Evolutionary conservation across 2,888 invertebrate genomes (phyloP).

Genomic region (Epistrophella euchroma): DNA sequence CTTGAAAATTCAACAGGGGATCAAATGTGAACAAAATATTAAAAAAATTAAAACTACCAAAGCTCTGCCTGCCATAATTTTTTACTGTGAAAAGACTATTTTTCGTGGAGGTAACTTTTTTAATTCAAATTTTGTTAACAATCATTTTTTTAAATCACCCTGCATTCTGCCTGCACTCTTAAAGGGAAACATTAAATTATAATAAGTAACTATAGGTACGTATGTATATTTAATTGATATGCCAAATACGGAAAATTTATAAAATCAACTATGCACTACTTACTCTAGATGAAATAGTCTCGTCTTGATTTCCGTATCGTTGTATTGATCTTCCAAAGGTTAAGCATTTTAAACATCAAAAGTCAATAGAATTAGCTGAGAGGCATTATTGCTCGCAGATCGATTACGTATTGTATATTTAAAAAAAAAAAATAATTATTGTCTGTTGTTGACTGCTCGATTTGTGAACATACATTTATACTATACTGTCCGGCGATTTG

Average conservation of each 20-base stretch:
- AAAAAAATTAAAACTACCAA: too few species aligned
- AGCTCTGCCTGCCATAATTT: too few species aligned
- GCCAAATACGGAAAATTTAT: slow-evolving; percentile 61
- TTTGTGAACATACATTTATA: not conserved
- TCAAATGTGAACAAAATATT: too few species aligned
- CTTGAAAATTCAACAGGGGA: too few species aligned
- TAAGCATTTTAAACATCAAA: slow-evolving; percentile 61
- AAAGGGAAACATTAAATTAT: too few species aligned
- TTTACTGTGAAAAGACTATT: too few species aligned
- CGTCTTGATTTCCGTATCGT: slow-evolving; percentile 67
- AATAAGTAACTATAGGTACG: too few species aligned
- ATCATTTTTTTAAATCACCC: too few species aligned
- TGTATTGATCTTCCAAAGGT: slow-evolving; percentile 72
- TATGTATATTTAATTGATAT: slow-evolving; percentile 30
- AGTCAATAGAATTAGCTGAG: slow-evolving; percentile 30
- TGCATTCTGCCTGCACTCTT: too few species aligned
- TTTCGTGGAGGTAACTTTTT: too few species aligned
- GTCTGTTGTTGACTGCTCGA: slow-evolving; percentile 15
- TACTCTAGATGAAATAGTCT: slow-evolving; percentile 55
- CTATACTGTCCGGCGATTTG: not conserved
- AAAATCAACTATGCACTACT: slow-evolving; percentile 38
- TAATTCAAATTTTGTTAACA: too few species aligned
- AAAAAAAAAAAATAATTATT: slow-evolving; percentile 15
- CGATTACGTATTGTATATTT: slow-evolving; percentile 15
- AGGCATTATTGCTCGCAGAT: slow-evolving; percentile 18